Conservation (phyloP, 2,888 invertebrate species). For the Leucozona laternaria region DNA sequence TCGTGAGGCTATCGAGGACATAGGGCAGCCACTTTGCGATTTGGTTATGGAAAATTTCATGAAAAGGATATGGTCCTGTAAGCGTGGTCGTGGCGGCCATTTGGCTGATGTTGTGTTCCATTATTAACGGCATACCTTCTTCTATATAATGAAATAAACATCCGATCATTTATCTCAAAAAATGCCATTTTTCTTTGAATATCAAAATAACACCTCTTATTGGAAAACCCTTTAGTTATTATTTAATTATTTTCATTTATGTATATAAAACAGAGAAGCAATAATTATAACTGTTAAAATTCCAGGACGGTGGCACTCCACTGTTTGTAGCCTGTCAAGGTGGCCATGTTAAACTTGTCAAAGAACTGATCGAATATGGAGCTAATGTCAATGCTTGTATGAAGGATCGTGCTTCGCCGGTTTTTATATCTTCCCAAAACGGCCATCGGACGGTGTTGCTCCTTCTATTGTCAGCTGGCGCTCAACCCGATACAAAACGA, state of each 20-base stretch:
- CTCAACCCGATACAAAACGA: slow-evolving; percentile 89
- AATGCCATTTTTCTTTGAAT: too few relatives aligned
- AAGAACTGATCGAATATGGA: slow-evolving; percentile 92
- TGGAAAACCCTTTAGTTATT: too few relatives aligned
- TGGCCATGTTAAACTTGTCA: slow-evolving; percentile 94
- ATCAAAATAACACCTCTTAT: too few relatives aligned
- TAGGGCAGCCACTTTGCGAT: too few relatives aligned
- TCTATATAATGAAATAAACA: too few relatives aligned
- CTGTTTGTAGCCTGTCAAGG: slow-evolving; percentile 96
- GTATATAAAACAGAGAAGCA: neutral
- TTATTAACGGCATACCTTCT: too few relatives aligned
- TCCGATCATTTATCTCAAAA: too few relatives aligned
- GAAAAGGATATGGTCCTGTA: too few relatives aligned
- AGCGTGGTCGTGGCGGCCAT: too few relatives aligned
- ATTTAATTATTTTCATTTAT: neutral
- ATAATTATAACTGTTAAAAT: slow-evolving; percentile 50
- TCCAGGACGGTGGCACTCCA: slow-evolving; percentile 97
- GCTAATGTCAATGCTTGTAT: slow-evolving; percentile 92
- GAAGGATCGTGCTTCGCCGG: slow-evolving; percentile 96
- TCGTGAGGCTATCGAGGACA: too few relatives aligned
- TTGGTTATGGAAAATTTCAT: too few relatives aligned
- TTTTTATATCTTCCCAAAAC: slow-evolving; percentile 97
- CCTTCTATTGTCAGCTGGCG: slow-evolving; percentile 89
- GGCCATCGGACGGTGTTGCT: slow-evolving; percentile 93
- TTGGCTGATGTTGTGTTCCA: too few relatives aligned